A percentile compares a stretch with the other conserved stretches of the same genome.
phyloP scores from a whole-genome alignment of 2,113 vertebrate genomes.

The Malurus alboscapulatus region DNA sequence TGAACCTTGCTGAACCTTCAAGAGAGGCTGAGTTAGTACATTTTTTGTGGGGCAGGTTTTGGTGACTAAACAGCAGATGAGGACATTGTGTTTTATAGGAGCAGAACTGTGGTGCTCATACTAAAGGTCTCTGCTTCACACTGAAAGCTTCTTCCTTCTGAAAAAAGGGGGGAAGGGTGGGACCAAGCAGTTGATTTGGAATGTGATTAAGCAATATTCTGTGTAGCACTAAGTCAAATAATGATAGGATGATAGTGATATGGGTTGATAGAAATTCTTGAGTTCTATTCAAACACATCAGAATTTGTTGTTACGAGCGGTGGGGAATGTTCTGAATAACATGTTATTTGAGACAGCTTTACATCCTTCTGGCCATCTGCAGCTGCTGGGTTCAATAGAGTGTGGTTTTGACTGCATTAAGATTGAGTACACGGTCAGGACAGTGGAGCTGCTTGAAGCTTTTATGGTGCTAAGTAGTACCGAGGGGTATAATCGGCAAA shows the following conservation, averaged over 20 bases:
- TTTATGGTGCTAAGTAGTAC: neutral
- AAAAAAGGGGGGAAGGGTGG: neutral
- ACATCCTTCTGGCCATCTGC: neutral
- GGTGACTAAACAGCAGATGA: neutral
- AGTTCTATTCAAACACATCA: neutral
- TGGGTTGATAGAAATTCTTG: neutral
- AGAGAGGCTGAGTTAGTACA: neutral
- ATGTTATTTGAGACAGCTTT: neutral
- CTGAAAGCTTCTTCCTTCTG: neutral
- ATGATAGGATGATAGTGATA: neutral
- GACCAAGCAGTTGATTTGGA: neutral
- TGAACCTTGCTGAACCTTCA: neutral
- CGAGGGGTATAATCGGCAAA: fast-evolving
- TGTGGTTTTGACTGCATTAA: neutral
- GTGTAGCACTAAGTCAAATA: neutral
- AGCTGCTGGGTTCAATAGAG: neutral
- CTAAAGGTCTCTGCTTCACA: neutral
- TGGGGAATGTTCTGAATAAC: neutral
- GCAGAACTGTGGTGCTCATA: neutral
- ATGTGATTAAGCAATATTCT: neutral
- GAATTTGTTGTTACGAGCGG: neutral
- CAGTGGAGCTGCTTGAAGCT: neutral
- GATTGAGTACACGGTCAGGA: neutral
- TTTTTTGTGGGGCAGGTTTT: neutral
- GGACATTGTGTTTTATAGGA: neutral